A percentile compares a stretch with the other conserved stretches of the same genome.
Conservation (phyloP, 2,113 vertebrate species). For the Brachypodius melanocephalos region DNA sequence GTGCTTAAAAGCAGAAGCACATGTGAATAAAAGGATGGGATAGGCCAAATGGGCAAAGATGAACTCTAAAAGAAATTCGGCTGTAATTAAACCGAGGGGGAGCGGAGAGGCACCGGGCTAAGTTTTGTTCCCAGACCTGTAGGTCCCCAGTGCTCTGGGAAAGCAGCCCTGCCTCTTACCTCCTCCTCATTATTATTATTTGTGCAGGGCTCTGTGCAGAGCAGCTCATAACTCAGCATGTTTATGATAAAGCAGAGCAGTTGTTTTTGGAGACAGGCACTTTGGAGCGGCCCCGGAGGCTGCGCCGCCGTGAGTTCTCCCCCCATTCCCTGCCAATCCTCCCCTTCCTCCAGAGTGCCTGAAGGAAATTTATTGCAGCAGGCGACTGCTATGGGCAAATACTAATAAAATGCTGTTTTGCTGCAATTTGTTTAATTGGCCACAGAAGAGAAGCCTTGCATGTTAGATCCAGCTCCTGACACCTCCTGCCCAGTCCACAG, state of each 20-base stretch:
- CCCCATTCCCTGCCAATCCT: slow-evolving; percentile 80
- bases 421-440: slow-evolving; percentile 94
- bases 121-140: not conserved
- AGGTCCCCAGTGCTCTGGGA: not conserved
- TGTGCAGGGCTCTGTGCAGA: not conserved
- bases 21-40: not conserved
- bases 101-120: not conserved
- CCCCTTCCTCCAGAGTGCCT: slow-evolving; percentile 74
- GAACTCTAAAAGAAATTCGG: not conserved
- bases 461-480: slow-evolving; percentile 50
- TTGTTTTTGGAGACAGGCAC: slow-evolving; percentile 85
- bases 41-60: not conserved
- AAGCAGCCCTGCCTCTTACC: not conserved
- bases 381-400: slow-evolving; percentile 84
- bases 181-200: not conserved
- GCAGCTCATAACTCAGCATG: slow-evolving; percentile 64
- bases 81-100: not conserved
- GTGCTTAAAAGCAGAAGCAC: not conserved
- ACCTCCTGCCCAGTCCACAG: slow-evolving; percentile 73
- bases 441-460: slow-evolving; percentile 83
- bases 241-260: slow-evolving; percentile 83
- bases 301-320: slow-evolving; percentile 69
- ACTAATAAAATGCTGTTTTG: slow-evolving; percentile 94
- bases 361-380: slow-evolving; percentile 87
- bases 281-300: slow-evolving; percentile 81